Percentiles rank a stretch among this genome's conserved stretches.
phyloP scores from a whole-genome alignment of 2,113 vertebrate species.

The Misgurnus mizolepis region DNA sequence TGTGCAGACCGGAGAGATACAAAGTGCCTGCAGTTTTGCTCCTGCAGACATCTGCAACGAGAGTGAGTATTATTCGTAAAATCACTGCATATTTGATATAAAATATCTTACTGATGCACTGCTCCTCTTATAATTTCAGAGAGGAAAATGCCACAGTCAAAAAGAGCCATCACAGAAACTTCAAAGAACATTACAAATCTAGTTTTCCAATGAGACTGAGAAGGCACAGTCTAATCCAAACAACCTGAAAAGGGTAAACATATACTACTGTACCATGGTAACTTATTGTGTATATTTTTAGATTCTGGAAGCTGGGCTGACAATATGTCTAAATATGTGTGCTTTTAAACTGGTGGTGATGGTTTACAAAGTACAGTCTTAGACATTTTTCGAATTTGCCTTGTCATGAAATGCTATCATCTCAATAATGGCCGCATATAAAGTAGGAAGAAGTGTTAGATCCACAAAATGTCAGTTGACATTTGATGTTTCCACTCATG shows the following conservation, averaged over 20 bases:
- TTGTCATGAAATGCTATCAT: conserved; percentile 10
- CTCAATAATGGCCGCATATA: background rate
- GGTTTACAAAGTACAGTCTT: conserved; percentile 7
- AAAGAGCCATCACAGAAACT: background rate
- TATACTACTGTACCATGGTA: background rate
- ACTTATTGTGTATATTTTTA: background rate
- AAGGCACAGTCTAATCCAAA: background rate
- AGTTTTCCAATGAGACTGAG: background rate
- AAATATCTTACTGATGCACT: background rate
- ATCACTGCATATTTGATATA: background rate
- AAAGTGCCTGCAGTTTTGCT: conserved; percentile 68
- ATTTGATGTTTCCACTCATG: background rate
- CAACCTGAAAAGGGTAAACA: background rate
- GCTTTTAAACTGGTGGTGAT: background rate
- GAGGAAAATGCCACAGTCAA: conserved; percentile 19
- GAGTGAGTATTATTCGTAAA: background rate
- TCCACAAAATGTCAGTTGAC: background rate
- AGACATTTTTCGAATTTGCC: background rate
- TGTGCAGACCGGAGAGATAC: conserved; percentile 60
- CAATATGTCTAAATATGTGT: conserved; percentile 3
- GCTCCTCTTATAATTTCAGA: conserved; percentile 31
- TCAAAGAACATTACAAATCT: conserved; percentile 27
- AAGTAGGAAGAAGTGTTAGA: background rate
- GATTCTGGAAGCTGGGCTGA: background rate
- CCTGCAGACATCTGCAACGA: background rate